These are phyloP conservation scores for Cheilinus undulatus DNA, from an alignment of 2,113 vertebrate genomes.

Conservation along the genomic window DNA sequence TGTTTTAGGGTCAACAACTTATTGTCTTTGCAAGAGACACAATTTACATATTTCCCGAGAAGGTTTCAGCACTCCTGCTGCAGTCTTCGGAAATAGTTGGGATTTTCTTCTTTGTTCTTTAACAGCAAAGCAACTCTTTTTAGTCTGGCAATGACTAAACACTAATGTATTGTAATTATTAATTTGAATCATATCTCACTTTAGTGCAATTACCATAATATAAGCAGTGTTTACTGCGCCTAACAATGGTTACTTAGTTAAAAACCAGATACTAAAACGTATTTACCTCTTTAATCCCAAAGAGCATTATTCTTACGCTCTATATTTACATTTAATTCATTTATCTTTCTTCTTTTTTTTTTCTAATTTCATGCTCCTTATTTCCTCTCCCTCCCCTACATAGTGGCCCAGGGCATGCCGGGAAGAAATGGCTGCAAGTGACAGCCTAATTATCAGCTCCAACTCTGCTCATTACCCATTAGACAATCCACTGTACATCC, in stretches of 20 bases:
- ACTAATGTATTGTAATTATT: constrained; percentile 5
- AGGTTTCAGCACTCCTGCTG: constrained; percentile 25
- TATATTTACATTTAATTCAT: constrained; percentile 69
- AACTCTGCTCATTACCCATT: constrained; percentile 87
- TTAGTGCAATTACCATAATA: constrained; percentile 23
- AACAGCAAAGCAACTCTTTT: not conserved
- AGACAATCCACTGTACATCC: constrained; percentile 87
- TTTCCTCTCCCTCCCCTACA: constrained; percentile 38
- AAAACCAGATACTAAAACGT: constrained; percentile 28
- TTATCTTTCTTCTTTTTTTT: constrained; percentile 35
- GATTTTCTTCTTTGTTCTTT: constrained; percentile 4
- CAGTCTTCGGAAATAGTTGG: constrained; percentile 21
- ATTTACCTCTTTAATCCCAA: constrained; percentile 47
- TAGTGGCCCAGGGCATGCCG: constrained; percentile 74
- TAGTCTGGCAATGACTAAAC: not conserved
- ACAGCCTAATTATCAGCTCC: constrained; percentile 87
- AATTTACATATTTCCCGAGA: constrained; percentile 63
- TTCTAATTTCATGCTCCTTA: constrained; percentile 50
- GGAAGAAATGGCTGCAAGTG: constrained; percentile 84
- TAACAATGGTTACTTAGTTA: constrained; percentile 12
- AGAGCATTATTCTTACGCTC: constrained; percentile 29
- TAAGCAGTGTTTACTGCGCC: constrained; percentile 15
- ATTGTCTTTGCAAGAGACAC: constrained; percentile 74
- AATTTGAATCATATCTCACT: constrained; percentile 27
- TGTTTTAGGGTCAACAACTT: constrained; percentile 86